Conservation (phyloP, 2,113 vertebrate species). For the Cervus canadensis region DNA sequence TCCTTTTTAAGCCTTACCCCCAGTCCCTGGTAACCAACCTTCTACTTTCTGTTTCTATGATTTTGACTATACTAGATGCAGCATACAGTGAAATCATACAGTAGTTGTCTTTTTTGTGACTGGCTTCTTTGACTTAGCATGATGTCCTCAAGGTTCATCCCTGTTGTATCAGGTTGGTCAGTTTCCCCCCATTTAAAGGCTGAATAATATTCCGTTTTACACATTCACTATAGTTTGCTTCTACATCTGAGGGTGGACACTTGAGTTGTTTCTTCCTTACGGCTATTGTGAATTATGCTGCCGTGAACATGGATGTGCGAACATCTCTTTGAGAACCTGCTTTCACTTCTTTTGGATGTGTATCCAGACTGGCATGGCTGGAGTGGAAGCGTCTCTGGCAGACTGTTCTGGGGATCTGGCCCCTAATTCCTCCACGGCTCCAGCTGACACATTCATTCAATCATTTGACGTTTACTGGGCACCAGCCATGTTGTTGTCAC, state of each 20-base stretch:
- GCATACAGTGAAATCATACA: neutral
- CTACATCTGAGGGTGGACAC: neutral
- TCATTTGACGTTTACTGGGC: neutral
- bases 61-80: neutral
- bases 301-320: neutral
- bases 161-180: neutral
- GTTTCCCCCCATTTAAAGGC: neutral
- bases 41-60: neutral
- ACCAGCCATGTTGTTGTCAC: neutral
- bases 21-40: neutral
- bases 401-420: neutral
- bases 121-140: neutral
- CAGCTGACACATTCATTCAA: neutral
- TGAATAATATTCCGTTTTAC: neutral
- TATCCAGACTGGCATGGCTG: neutral
- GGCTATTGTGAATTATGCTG: neutral
- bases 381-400: neutral
- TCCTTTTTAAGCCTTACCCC: neutral
- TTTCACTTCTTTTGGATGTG: neutral
- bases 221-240: neutral
- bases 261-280: neutral
- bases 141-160: neutral
- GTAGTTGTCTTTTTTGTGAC: neutral
- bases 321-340: neutral
- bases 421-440: neutral